Evolutionary conservation across 2,797 vertebrate species (phyloP).

Genomic region (Myiothlypis chrysogaster): DNA sequence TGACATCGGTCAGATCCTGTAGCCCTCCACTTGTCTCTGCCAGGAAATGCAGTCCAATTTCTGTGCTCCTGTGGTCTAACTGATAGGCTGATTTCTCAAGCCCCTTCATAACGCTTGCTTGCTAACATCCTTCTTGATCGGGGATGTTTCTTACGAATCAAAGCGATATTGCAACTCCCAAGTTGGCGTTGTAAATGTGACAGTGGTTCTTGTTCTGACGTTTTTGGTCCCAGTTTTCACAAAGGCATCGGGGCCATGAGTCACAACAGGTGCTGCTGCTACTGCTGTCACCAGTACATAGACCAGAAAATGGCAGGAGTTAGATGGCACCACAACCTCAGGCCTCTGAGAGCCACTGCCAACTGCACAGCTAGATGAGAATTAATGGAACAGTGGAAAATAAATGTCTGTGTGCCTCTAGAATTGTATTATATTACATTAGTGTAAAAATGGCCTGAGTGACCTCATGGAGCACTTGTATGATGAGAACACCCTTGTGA

Average conservation of each 20-base stretch:
- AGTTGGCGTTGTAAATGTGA: slow-evolving; percentile 28
- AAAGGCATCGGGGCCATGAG: not conserved
- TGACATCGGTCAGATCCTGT: not conserved
- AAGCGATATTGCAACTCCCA: slow-evolving; percentile 21
- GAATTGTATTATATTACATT: not conserved
- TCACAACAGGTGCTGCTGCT: rapidly evolving
- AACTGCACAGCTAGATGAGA: not conserved
- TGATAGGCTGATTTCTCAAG: slow-evolving; percentile 34
- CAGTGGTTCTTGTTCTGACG: not conserved
- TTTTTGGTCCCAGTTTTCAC: slow-evolving; percentile 40
- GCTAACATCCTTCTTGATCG: slow-evolving; percentile 26
- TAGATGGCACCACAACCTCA: not conserved
- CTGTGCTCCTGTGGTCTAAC: slow-evolving; percentile 23
- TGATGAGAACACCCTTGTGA: slow-evolving; percentile 40
- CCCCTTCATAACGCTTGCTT: not conserved
- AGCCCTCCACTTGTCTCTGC: not conserved
- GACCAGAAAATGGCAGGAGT: not conserved
- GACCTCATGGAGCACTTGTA: slow-evolving; percentile 16
- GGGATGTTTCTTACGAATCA: not conserved
- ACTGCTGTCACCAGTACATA: not conserved
- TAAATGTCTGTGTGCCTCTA: rapidly evolving
- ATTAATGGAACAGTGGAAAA: not conserved
- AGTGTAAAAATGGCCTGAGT: not conserved
- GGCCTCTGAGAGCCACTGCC: not conserved
- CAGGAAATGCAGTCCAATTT: not conserved